phyloP scores from a whole-genome alignment of 2,797 vertebrate species.

The Gobio occitaniae region DNA sequence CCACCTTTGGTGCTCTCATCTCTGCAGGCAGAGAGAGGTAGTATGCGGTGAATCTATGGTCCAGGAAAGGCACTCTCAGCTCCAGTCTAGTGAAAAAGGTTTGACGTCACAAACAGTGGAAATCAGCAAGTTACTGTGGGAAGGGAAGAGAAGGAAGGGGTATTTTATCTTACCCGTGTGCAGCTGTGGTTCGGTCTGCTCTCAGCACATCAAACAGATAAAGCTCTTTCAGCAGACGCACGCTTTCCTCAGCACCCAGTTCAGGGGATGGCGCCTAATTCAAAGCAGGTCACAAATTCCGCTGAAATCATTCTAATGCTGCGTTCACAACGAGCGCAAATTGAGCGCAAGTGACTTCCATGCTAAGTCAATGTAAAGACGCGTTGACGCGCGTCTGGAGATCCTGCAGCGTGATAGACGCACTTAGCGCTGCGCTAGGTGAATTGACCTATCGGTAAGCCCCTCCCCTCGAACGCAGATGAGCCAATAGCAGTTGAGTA shows the following conservation, averaged over 20 bases:
- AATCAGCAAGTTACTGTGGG: neutral
- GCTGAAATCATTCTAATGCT: neutral
- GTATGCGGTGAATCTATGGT: slow-evolving; percentile 92
- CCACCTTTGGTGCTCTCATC: slow-evolving; percentile 86
- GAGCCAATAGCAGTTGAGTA: too few relatives aligned
- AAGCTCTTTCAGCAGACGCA: slow-evolving; percentile 90
- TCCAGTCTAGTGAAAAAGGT: slow-evolving; percentile 81
- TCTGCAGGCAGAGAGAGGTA: slow-evolving; percentile 91
- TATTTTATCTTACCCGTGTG: slow-evolving; percentile 83
- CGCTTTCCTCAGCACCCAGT: slow-evolving; percentile 80
- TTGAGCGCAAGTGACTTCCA: too few relatives aligned
- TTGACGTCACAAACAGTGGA: neutral
- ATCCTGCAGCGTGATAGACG: too few relatives aligned
- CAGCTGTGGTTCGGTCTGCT: slow-evolving; percentile 91
- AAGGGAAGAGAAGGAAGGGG: neutral
- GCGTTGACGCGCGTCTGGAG: too few relatives aligned
- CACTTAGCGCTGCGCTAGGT: too few relatives aligned
- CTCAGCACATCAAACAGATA: slow-evolving; percentile 92
- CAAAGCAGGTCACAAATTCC: neutral
- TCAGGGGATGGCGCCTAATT: slow-evolving; percentile 77
- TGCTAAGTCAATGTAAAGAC: too few relatives aligned
- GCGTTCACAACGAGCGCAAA: too few relatives aligned
- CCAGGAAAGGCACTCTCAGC: slow-evolving; percentile 94
- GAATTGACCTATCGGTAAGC: too few relatives aligned
- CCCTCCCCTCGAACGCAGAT: too few relatives aligned